Conservation (phyloP, 2,797 vertebrate species). For the Eurystomus glaucurus region DNA sequence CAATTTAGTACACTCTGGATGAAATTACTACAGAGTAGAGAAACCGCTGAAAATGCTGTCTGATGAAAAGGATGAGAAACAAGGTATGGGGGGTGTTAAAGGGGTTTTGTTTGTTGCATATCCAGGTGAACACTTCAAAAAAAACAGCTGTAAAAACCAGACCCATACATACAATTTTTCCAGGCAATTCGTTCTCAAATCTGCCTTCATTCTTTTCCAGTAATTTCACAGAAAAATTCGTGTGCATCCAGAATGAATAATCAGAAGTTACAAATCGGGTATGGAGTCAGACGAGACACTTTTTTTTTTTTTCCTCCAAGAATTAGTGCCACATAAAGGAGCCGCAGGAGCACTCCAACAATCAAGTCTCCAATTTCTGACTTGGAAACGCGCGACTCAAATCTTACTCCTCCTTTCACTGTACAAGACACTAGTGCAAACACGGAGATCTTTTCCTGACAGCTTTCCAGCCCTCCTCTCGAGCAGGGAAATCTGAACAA, state of each 20-base stretch:
- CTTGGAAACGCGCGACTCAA: neutral
- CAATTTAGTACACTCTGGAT: neutral
- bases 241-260: neutral
- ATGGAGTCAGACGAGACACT: fast-evolving
- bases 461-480: neutral
- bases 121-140: neutral
- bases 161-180: neutral
- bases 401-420: neutral
- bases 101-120: neutral
- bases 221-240: neutral
- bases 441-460: neutral
- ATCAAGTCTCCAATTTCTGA: neutral
- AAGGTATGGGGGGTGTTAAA: neutral
- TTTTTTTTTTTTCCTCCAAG: neutral
- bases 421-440: neutral
- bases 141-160: neutral
- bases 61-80: neutral
- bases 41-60: neutral
- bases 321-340: neutral
- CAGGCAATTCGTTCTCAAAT: neutral
- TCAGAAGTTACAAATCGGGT: neutral
- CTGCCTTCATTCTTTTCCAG: neutral
- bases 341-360: neutral
- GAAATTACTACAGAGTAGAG: neutral
- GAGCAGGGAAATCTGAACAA: fast-evolving